phyloP scores from a whole-genome alignment of 2,113 vertebrate species.

The Callospermophilus lateralis region DNA sequence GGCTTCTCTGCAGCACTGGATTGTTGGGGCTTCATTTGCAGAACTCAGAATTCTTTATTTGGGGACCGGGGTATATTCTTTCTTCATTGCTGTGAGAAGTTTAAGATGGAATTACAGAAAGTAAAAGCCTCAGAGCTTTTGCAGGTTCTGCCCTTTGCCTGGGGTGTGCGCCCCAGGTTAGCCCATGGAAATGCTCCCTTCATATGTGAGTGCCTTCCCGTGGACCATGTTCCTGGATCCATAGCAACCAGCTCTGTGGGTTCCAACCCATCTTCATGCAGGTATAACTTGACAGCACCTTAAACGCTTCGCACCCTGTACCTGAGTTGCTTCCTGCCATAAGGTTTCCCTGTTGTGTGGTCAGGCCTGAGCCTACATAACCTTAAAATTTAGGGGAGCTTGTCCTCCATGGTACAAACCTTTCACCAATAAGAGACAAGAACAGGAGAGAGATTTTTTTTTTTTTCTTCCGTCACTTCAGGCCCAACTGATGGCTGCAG shows the following conservation, averaged over 20 bases:
- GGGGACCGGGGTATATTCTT: fast-evolving
- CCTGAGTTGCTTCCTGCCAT: background rate
- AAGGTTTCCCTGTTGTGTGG: background rate
- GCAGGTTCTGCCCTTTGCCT: background rate
- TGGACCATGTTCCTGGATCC: fast-evolving
- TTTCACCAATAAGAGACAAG: background rate
- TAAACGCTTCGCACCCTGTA: too few species aligned
- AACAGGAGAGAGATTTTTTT: too few species aligned
- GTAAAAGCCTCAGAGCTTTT: background rate
- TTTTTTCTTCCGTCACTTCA: background rate
- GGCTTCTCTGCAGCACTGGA: background rate
- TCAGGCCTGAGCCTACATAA: background rate
- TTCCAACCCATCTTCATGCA: background rate
- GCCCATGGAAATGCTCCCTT: fast-evolving
- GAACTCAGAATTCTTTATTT: background rate
- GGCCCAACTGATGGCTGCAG: background rate
- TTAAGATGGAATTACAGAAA: background rate
- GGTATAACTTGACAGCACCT: background rate
- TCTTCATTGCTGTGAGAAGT: background rate
- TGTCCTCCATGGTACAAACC: background rate
- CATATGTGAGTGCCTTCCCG: too few species aligned
- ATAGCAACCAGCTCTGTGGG: background rate
- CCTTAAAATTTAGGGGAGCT: background rate
- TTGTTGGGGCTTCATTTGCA: background rate
- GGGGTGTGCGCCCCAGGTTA: background rate